Evolutionary conservation across 2,797 vertebrate species (phyloP).

Genomic region (Xerus rutilus): DNA sequence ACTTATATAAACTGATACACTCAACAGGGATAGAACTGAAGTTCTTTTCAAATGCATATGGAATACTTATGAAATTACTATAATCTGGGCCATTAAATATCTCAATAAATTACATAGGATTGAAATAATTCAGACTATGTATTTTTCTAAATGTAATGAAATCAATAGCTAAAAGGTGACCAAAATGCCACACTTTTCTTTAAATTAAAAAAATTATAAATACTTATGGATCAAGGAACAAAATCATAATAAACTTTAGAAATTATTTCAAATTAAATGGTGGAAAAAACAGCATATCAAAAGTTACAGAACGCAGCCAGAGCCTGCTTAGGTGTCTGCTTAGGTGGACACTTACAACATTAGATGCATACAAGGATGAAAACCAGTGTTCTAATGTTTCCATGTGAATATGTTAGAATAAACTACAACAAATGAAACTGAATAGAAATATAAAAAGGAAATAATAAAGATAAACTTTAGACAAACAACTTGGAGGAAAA

Average conservation of each 20-base stretch:
- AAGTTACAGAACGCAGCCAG: neutral
- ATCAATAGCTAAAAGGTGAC: neutral
- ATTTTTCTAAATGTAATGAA: neutral
- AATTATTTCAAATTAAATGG: neutral
- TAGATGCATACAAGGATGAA: neutral
- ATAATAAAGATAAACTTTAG: neutral
- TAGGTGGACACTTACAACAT: neutral
- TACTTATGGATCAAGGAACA: neutral
- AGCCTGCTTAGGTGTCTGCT: neutral
- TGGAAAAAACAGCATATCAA: neutral
- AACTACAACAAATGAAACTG: neutral
- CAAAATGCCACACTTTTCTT: neutral
- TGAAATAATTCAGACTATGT: constrained; percentile 13
- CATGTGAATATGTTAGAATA: neutral
- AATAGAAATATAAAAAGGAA: neutral
- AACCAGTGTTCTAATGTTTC: neutral
- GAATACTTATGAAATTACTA: neutral
- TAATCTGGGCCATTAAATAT: neutral
- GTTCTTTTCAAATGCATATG: neutral
- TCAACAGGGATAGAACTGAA: neutral
- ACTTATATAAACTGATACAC: neutral
- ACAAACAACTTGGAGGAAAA: too few species aligned
- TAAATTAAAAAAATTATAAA: neutral
- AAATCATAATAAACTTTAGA: neutral
- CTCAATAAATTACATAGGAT: neutral